Base-by-base conservation (phyloP, 92 coral and sea anemone genomes). In the Hydrozoanthus gracilis region DNA sequence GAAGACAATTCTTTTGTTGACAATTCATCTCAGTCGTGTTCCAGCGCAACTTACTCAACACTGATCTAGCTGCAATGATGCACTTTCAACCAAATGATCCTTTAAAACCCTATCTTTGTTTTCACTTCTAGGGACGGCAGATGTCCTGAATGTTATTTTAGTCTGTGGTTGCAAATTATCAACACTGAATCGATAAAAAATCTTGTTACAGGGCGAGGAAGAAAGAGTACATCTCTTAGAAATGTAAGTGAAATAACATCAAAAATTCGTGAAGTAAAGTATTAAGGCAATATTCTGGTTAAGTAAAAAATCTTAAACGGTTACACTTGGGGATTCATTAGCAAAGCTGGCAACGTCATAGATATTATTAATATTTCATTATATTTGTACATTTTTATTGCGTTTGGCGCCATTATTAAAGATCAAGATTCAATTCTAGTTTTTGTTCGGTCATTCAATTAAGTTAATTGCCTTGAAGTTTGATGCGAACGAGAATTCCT, bases 121-220 rank as follows among this genome's bases (percentile, higher is more conserved):
- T 73, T 13, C 49, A 73, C 17, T 13, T 73, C 78, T 50, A 73
- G 51, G 60, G 49, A n/a, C 20, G 54, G 49, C 78, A 73, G 78
- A 48, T 73, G 78, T 73, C 56, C 17, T 46, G 15, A 14, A 16
- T 16, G 77, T 45, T 49, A 15, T 47, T 47, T 16, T n/a, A 6
- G 1, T 48, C 78, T 73, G 78, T 49, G 78, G 78, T 73, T 49
- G 7, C 44, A 44, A 73, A 44, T 71, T 44, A 45, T 6, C 4
- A 47, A 71, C 6, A 47, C 51, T n/a, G 55, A 73, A 48, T 73
- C 7, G 78, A 73, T 73, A 73, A 49, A 51, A 5, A n/a, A 48
- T 73, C 72, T 49, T 39, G 16, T 49, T 46, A 73, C 78, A 9
- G 11, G 14, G 49, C 18, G 39, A 48, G 51, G 3, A 6, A 73